These are phyloP conservation scores for Galeopterus variegatus DNA, from an alignment of 2,113 vertebrate genomes.

Conservation along the genomic window DNA sequence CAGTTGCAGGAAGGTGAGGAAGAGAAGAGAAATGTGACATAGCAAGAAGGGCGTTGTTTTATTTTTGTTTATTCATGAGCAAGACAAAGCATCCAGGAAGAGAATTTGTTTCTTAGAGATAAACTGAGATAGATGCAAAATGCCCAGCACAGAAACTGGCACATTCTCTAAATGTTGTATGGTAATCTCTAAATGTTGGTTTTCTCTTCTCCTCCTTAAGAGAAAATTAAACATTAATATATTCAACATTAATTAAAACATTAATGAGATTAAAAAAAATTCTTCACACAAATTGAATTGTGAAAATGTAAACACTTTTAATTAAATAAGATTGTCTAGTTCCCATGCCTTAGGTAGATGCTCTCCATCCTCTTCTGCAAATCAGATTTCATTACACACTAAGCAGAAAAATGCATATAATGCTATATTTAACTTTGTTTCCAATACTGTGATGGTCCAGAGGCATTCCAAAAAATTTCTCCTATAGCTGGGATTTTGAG, in stretches of 20 bases:
- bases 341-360: neutral
- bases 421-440: neutral
- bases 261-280: neutral
- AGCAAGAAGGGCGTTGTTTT: neutral
- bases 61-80: conserved; percentile 41
- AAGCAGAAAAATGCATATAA: neutral
- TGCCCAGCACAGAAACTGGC: neutral
- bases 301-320: conserved; percentile 5
- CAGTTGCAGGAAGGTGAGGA: neutral
- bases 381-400: conserved; percentile 18
- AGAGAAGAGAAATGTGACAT: neutral
- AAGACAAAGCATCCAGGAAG: conserved; percentile 44
- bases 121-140: neutral
- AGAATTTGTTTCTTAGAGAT: neutral
- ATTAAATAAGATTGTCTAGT: neutral
- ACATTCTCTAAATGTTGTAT: no score
- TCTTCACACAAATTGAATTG: neutral
- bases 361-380: conserved; percentile 9
- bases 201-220: conserved; percentile 33
- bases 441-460: neutral
- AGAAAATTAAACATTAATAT: neutral
- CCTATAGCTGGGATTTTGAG: neutral
- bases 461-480: neutral
- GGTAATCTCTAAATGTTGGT: neutral
- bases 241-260: conserved; percentile 23